phyloP scores from a whole-genome alignment of 1,140 invertebrate species.

The Neodiprion fabricii region DNA sequence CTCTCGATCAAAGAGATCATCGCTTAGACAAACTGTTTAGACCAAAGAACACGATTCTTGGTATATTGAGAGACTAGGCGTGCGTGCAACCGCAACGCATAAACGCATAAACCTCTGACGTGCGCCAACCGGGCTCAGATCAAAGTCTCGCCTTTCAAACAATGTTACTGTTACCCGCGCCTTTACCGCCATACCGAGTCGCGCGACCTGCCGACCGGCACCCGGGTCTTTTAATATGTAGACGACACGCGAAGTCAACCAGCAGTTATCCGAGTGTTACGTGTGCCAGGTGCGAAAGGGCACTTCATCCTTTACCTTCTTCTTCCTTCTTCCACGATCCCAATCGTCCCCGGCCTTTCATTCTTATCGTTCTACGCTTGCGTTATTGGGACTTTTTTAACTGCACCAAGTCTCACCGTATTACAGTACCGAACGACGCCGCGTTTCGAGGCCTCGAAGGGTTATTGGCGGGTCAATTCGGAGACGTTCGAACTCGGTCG shows the following conservation, averaged over 20 bases:
- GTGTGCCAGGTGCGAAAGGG: background rate
- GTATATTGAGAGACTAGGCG: slow-evolving; percentile 2
- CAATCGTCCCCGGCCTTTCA: background rate
- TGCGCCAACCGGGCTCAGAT: slow-evolving; percentile 4
- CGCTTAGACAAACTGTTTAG: background rate
- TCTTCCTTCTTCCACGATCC: background rate
- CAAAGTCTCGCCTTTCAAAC: slow-evolving; percentile 7
- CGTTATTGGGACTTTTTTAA: no score
- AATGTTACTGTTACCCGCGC: background rate
- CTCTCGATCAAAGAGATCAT: background rate
- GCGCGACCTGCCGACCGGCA: background rate
- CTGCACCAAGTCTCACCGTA: no score
- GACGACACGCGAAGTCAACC: background rate
- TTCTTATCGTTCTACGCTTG: background rate
- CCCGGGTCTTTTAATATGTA: background rate
- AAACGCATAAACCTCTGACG: slow-evolving; percentile 4
- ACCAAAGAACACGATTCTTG: slow-evolving; percentile 1
- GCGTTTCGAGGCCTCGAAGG: no score
- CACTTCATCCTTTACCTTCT: background rate
- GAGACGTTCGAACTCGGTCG: no score
- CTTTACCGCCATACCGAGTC: background rate
- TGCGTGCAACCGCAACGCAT: slow-evolving; percentile 4
- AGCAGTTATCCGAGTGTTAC: background rate
- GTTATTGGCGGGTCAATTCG: no score
- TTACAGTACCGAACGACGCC: no score